Conservation (phyloP, 2,797 vertebrate species). For the Ctenochaetus hawaiiensis region DNA sequence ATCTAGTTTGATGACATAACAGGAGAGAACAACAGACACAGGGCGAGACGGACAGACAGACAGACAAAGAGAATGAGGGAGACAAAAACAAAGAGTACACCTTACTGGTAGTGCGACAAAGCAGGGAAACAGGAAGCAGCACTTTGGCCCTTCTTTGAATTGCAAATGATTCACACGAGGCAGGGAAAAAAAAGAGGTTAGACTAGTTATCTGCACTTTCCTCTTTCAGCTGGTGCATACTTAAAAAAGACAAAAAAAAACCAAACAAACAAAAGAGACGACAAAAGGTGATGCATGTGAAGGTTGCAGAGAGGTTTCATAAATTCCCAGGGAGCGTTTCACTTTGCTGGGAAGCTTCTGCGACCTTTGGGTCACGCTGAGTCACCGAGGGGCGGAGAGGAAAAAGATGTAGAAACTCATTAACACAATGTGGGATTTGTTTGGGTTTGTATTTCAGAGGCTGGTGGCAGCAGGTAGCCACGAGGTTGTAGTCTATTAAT, state of each 20-base stretch:
- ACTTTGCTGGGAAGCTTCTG: slow-evolving; percentile 61
- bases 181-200: slow-evolving; percentile 57
- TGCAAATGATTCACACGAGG: slow-evolving; percentile 67
- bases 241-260: slow-evolving; percentile 8
- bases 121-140: slow-evolving; percentile 53
- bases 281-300: slow-evolving; percentile 15
- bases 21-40: slow-evolving; percentile 30
- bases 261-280: slow-evolving; percentile 26
- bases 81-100: slow-evolving; percentile 27
- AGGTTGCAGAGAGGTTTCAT: slow-evolving; percentile 47
- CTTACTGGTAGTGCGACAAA: slow-evolving; percentile 40
- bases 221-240: slow-evolving; percentile 41
- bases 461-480: slow-evolving; percentile 47
- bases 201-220: slow-evolving; percentile 45
- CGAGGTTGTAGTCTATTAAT: slow-evolving; percentile 34
- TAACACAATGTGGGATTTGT: slow-evolving; percentile 56
- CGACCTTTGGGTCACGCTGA: slow-evolving; percentile 59
- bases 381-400: slow-evolving; percentile 33
- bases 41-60: not conserved
- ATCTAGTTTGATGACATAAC: slow-evolving; percentile 58
- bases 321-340: slow-evolving; percentile 60
- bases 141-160: slow-evolving; percentile 64
- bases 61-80: not conserved
- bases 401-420: slow-evolving; percentile 54
- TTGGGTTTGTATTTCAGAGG: slow-evolving; percentile 54